These are phyloP conservation scores for Arrhopalites spinosus DNA, from an alignment of 2,888 invertebrate genomes.

Conservation along the genomic window DNA sequence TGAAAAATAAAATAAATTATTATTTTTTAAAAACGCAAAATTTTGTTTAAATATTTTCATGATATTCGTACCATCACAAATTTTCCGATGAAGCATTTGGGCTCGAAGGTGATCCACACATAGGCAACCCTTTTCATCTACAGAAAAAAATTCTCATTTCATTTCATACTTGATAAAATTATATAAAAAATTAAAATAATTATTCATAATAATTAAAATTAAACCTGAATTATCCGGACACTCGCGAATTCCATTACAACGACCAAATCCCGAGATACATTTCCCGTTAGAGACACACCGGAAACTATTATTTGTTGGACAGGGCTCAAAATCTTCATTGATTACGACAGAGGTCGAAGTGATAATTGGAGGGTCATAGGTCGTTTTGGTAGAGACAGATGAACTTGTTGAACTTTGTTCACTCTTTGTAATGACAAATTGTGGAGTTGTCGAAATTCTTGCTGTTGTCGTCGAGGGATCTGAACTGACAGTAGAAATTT, in stretches of 20 bases:
- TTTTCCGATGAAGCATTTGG: slow-evolving; percentile 72
- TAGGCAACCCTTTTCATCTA: slow-evolving; percentile 70
- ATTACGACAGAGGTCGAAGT: slow-evolving; percentile 49
- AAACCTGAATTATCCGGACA: slow-evolving; percentile 64
- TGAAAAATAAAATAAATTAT: too few relatives aligned
- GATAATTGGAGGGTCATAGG: slow-evolving; percentile 41
- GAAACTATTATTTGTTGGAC: slow-evolving; percentile 51
- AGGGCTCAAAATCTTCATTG: slow-evolving; percentile 40
- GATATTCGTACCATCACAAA: slow-evolving; percentile 82
- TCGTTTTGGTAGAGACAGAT: slow-evolving; percentile 26
- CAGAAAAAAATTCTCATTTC: background rate
- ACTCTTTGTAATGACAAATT: background rate
- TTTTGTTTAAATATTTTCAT: too few relatives aligned
- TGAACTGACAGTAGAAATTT: background rate
- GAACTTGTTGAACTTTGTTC: background rate
- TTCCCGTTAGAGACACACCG: slow-evolving; percentile 55
- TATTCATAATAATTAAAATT: background rate
- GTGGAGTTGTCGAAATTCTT: background rate
- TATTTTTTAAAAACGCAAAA: too few relatives aligned
- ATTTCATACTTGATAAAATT: background rate
- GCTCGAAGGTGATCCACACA: slow-evolving; percentile 76
- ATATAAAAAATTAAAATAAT: background rate
- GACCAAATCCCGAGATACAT: slow-evolving; percentile 56
- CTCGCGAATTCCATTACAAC: slow-evolving; percentile 57
- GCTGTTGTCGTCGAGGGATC: background rate